Conservation (phyloP, 2,888 invertebrate species). For the Papilio gigon region DNA sequence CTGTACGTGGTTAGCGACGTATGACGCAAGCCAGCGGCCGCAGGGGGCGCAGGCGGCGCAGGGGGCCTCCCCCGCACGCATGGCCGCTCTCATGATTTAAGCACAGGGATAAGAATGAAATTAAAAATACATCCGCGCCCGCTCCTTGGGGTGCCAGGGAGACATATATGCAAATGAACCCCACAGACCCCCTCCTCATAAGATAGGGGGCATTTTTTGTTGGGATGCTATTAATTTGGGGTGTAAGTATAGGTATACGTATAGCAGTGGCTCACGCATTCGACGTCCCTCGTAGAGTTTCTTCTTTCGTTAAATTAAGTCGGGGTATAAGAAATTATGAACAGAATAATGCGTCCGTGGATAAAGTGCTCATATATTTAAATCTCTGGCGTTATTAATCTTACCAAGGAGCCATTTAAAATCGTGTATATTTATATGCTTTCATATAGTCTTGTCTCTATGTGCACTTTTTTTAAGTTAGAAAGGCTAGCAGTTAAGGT, state of each 20-base stretch:
- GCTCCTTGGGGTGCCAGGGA: conserved; percentile 80
- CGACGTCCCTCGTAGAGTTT: conserved; percentile 61
- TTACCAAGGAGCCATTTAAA: neutral
- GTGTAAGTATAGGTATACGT: conserved; percentile 70
- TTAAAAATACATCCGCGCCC: conserved; percentile 82
- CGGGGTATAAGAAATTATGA: conserved; percentile 72
- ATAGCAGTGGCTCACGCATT: conserved; percentile 59
- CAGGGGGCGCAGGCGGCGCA: conserved; percentile 51
- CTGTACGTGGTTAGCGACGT: conserved; percentile 82
- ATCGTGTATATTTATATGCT: neutral
- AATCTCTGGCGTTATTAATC: neutral
- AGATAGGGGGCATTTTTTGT: conserved; percentile 81
- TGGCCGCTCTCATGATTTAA: conserved; percentile 83
- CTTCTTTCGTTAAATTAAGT: conserved; percentile 76
- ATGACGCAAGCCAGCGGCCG: conserved; percentile 80
- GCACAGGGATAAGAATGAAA: conserved; percentile 83
- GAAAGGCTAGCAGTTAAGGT: no score
- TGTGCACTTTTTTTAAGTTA: neutral
- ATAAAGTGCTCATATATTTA: conserved; percentile 46
- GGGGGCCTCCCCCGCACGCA: conserved; percentile 75
- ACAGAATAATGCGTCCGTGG: conserved; percentile 64
- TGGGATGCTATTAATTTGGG: conserved; percentile 83
- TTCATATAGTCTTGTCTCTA: neutral
- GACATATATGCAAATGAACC: conserved; percentile 82
- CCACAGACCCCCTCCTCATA: conserved; percentile 63